These are phyloP conservation scores for Eurytoma adleriae DNA, from an alignment of 2,888 invertebrate species.

Conservation along the genomic window DNA sequence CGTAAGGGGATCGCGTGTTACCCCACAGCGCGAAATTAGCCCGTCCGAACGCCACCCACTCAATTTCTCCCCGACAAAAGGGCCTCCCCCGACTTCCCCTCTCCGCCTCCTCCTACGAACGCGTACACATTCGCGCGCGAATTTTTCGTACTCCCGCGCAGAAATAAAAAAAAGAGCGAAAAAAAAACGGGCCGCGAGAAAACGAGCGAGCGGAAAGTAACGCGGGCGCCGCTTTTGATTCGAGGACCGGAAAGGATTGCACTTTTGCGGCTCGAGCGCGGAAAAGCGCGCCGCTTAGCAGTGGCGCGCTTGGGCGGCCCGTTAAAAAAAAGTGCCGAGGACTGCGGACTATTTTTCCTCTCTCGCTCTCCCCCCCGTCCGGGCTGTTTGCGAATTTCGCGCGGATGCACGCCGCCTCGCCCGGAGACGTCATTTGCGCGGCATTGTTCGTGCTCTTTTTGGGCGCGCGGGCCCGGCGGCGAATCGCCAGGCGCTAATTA, in stretches of 20 bases:
- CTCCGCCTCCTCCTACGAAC: background rate
- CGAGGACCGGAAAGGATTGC: constrained; percentile 42
- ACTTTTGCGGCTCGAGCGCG: constrained; percentile 9
- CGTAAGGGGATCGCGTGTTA: background rate
- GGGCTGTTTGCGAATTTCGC: constrained; percentile 9
- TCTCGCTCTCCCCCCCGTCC: background rate
- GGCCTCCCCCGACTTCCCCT: background rate
- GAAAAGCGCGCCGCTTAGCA: background rate
- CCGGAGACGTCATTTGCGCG: constrained; percentile 1
- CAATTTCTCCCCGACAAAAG: constrained; percentile 40
- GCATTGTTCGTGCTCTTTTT: constrained; percentile 4
- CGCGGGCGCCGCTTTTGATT: constrained; percentile 21
- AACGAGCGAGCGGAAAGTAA: background rate
- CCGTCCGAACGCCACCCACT: constrained; percentile 13
- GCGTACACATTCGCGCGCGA: too few species aligned
- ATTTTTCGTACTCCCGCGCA: background rate
- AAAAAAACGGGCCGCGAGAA: background rate
- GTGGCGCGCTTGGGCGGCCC: background rate
- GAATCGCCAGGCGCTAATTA: constrained; percentile 21
- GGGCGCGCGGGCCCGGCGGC: background rate
- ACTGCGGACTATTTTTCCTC: background rate
- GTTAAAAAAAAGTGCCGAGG: constrained; percentile 11
- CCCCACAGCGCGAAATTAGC: constrained; percentile 13
- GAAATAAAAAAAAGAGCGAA: background rate
- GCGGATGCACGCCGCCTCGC: background rate